These are phyloP conservation scores for Lagocephalus sceleratus DNA, from an alignment of 2,797 vertebrate genomes.

Conservation along the genomic window DNA sequence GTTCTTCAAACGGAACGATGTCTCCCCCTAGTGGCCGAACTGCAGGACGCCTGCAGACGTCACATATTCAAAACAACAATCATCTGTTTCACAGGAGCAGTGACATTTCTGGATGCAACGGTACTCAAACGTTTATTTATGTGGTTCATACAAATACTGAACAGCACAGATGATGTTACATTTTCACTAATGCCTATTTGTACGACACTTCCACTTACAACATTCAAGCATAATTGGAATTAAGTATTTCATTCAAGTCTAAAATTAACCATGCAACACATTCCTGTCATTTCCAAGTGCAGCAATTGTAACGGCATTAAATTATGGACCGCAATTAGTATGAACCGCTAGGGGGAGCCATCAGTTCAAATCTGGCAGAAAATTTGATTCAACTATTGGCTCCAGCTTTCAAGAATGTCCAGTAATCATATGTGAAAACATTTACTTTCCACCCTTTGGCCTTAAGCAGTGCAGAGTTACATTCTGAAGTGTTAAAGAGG, in stretches of 20 bases:
- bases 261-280: too few species aligned
- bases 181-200: not conserved
- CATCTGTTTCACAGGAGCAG: constrained; percentile 4
- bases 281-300: not conserved
- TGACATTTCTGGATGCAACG: not conserved
- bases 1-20: constrained; percentile 22
- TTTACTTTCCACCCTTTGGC: too few species aligned
- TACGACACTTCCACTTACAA: too few species aligned
- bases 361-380: constrained; percentile 18
- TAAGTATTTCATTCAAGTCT: too few species aligned
- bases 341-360: constrained; percentile 50
- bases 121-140: constrained; percentile 32
- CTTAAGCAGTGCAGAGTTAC: too few species aligned
- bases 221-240: too few species aligned
- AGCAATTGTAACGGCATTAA: not conserved
- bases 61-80: not conserved
- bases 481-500: too few species aligned
- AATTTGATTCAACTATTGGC: too few species aligned
- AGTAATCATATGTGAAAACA: too few species aligned
- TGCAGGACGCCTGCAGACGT: not conserved
- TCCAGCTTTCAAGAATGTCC: too few species aligned
- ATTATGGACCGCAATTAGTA: not conserved
- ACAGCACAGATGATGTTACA: constrained; percentile 18
- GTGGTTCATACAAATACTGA: constrained; percentile 2
- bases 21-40: constrained; percentile 51